Evolutionary conservation across 2,113 vertebrate species (phyloP), one percentile per base, ranked within the genome.

Genomic region (Lepidothrix coronata): DNA sequence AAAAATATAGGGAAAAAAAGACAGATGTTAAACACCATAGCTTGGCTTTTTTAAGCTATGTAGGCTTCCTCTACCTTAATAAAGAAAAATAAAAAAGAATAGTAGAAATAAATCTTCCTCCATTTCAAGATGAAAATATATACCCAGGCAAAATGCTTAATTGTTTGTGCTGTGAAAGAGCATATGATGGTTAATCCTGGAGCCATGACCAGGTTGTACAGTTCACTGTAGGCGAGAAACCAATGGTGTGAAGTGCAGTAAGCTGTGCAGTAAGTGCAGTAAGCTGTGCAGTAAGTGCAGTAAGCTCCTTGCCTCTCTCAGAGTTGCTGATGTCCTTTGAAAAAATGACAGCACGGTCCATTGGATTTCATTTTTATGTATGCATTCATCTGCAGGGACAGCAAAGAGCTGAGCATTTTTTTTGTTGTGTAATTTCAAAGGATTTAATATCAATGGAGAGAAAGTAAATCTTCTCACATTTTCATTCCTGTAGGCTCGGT

Each of bases 361-460:
- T 52, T 81, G 73, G 33, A 31, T 94, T 95, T 91, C 9, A 68
- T 91, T 91, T 91, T 94, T 84, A 52, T 85, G 39, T 75, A 14
- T 85, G 58, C 51, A 59, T 84, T 94, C 35, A 61, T 91, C 82
- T 87, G 33, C 52, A 72, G 65, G 59, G 77, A 81, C 61, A 95
- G n/a, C 1, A 1, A 74, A 19, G 74, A 81, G 35, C 35, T 28
- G 33, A 91, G 20, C 44, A 25, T 67, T 51, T 20, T 84, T 92
- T 92, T 91, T 4, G 7, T 71, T 0, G 1, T 72, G 39, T 82
- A 16, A 87, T 91, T 95, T 95, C 2, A 0, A 89, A 74, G 39
- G 59, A 61, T 72, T 91, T 93, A 81, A n/a, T 63, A n/a, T 48
- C 52, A 87, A 5, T 61, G 44, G 27, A 77, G 24, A 44, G 85